These are phyloP conservation scores for Acestrorhynchus altus DNA, from an alignment of 2,797 vertebrate genomes.

Conservation along the genomic window DNA sequence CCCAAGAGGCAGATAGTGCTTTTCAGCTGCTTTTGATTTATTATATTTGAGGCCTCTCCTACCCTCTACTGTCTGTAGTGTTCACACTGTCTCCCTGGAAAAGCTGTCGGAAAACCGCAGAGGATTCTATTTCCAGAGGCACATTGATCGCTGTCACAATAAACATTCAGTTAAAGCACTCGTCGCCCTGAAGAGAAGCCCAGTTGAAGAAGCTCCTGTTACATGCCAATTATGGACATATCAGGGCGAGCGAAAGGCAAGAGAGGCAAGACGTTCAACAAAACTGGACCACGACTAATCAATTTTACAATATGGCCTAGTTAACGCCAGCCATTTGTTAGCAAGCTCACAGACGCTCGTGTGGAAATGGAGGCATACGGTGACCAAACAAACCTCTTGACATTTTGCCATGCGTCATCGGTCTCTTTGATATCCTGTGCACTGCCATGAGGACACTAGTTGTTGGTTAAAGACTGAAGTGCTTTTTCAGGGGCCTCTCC, in stretches of 20 bases:
- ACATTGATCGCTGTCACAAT: slow-evolving; percentile 63
- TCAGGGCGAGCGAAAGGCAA: slow-evolving; percentile 13
- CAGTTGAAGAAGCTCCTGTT: slow-evolving; percentile 44
- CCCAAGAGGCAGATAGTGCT: slow-evolving; percentile 66
- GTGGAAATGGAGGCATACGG: slow-evolving; percentile 28
- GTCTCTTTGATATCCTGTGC: slow-evolving; percentile 16
- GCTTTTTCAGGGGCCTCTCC: neutral
- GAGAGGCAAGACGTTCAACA: slow-evolving; percentile 9
- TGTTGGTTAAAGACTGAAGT: neutral
- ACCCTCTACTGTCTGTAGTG: slow-evolving; percentile 47
- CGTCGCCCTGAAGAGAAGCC: slow-evolving; percentile 18
- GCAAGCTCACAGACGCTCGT: slow-evolving; percentile 35
- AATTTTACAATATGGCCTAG: slow-evolving; percentile 50
- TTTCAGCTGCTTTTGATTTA: slow-evolving; percentile 60
- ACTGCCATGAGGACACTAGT: neutral
- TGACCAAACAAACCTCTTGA: slow-evolving; percentile 53
- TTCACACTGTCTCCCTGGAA: slow-evolving; percentile 42
- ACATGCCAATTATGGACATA: slow-evolving; percentile 44
- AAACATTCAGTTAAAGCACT: slow-evolving; percentile 58
- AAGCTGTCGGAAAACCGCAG: slow-evolving; percentile 65
- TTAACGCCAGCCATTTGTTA: slow-evolving; percentile 42
- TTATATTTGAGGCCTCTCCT: slow-evolving; percentile 58
- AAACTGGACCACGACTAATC: slow-evolving; percentile 45
- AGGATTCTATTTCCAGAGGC: slow-evolving; percentile 66
- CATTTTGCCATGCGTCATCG: slow-evolving; percentile 38